Percentiles rank a stretch among this genome's conserved stretches.
These are phyloP conservation scores for Amblyopsis rosae DNA, from an alignment of 2,113 vertebrate genomes.

Conservation along the genomic window DNA sequence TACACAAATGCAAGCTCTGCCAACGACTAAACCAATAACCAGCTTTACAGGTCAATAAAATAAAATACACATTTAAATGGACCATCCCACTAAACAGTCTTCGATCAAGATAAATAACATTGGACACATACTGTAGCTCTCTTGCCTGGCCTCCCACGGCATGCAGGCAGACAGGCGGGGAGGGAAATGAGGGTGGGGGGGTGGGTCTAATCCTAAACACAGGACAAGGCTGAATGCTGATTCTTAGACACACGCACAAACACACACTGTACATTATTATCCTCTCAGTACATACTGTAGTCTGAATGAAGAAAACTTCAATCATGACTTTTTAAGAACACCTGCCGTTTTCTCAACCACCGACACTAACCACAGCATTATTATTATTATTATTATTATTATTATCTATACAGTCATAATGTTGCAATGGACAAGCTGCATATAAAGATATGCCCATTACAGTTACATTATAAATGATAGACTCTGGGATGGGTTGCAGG, in stretches of 20 bases:
- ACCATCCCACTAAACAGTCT: too few relatives aligned
- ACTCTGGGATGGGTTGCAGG: background rate
- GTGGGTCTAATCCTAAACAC: conserved; percentile 59
- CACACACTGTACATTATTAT: background rate
- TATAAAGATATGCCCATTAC: background rate
- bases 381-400: too few relatives aligned
- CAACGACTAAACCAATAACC: too few relatives aligned
- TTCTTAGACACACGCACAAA: conserved; percentile 20
- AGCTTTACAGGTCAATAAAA: too few relatives aligned
- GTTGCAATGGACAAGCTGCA: conserved; percentile 1
- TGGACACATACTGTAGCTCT: background rate
- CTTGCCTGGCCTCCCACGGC: conserved; percentile 20
- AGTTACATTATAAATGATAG: conserved; percentile 31
- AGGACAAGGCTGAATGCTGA: conserved; percentile 51
- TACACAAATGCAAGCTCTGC: too few relatives aligned
- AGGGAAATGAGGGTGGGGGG: too few relatives aligned
- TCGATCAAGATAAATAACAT: too few relatives aligned
- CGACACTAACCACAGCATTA: background rate
- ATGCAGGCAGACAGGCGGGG: background rate
- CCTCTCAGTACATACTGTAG: too few relatives aligned
- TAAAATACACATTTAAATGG: too few relatives aligned
- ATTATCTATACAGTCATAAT: background rate
- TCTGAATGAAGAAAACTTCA: background rate
- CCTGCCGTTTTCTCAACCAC: background rate
- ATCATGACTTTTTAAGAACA: background rate